Percentiles rank a stretch among this genome's conserved stretches.
These are phyloP conservation scores for Octodonta nipae DNA, from an alignment of 2,888 invertebrate genomes.

Conservation along the genomic window DNA sequence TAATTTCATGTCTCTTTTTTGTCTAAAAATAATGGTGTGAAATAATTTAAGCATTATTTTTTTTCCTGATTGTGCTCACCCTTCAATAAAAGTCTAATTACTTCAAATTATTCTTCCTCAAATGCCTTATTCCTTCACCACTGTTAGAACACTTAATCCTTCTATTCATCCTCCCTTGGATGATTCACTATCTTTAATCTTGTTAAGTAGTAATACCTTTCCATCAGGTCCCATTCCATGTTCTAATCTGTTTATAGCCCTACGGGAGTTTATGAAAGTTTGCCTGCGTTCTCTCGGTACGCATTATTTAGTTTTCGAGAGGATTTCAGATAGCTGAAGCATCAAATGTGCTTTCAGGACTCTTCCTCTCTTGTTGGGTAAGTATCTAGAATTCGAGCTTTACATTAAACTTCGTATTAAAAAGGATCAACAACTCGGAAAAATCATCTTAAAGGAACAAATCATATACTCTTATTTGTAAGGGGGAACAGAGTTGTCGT, in stretches of 20 bases:
- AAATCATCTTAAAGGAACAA: too few relatives aligned
- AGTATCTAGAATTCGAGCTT: background rate
- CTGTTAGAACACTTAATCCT: constrained; percentile 15
- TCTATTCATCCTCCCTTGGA: constrained; percentile 22
- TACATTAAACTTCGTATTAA: too few relatives aligned
- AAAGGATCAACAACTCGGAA: too few relatives aligned
- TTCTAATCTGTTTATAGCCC: constrained; percentile 34
- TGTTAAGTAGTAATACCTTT: constrained; percentile 33
- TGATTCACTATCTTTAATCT: constrained; percentile 31
- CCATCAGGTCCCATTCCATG: constrained; percentile 32
- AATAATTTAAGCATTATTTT: too few relatives aligned
- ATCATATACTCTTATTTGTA: too few relatives aligned
- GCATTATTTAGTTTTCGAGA: constrained; percentile 23
- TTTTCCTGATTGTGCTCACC: too few relatives aligned
- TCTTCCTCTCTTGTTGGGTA: constrained; percentile 4
- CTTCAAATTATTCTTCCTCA: background rate
- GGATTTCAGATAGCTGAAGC: constrained; percentile 22
- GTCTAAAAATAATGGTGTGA: too few relatives aligned
- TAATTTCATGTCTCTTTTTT: too few relatives aligned
- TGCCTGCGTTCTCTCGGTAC: constrained; percentile 17
- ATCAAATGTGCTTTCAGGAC: constrained; percentile 21
- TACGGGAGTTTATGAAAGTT: constrained; percentile 27
- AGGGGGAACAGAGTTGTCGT: too few relatives aligned
- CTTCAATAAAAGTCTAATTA: too few relatives aligned
- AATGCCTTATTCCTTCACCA: constrained; percentile 3